Evolutionary conservation across 2,888 invertebrate genomes (phyloP), one percentile per base, ranked within the genome.

Genomic region (Dolichomitus sp.): DNA sequence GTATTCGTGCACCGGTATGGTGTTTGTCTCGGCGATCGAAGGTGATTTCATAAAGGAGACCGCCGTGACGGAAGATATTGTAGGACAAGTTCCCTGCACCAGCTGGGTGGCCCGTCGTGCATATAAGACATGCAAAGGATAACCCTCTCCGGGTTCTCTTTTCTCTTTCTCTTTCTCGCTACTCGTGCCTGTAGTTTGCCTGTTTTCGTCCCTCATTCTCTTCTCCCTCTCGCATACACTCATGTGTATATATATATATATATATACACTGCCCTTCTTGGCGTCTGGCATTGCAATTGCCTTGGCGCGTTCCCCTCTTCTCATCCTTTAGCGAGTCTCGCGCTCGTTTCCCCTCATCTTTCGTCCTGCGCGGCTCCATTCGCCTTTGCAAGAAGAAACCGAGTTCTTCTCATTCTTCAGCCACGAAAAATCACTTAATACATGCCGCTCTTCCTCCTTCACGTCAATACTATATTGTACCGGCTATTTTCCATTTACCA

Each of bases 61-160:
- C 92, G 92, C 92, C 92, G 91, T 91, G 92, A 92, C 91, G 91
- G 92, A 92, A 92, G 91, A 92, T 92, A 92, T 92, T 92, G 92
- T 92, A 91, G 89, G 91, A 92, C 92, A 92, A 92, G 91, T 92
- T 90, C 90, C 86, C 90, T 89, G 90, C 90, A 88, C 90, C 88
- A 89, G 89, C 89, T 91, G 92, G 92, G 91, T 92, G 91, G 92
- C 89, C 91, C 90, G 85, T 88, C 87, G 87, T 88, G 86, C 83
- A 84, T 85, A 86, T 74, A 73, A 79, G 85, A 85, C 84, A 79
- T 68, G 70, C 76, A 65, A 54, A 66, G 84, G 79, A 79, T 81
- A 82, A 78, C 77, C 81, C 54, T 74, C 52, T 61, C 69, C 33
- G 40, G 63, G 69, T 54, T 48, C 45, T 59, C 50, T 45, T 19